phyloP scores from a whole-genome alignment of 2,113 vertebrate species.

The Sorex fumeus region DNA sequence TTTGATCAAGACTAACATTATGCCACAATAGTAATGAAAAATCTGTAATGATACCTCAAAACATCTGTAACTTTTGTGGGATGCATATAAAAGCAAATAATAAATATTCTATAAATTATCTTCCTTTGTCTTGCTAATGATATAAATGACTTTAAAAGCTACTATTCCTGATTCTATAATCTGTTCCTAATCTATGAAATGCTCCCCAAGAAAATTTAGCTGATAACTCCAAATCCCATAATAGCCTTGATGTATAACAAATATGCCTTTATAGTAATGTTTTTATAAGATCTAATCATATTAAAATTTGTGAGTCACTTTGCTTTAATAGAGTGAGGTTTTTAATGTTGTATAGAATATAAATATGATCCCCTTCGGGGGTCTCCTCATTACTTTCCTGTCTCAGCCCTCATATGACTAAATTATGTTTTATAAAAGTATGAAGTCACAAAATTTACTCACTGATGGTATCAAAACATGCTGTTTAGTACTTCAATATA shows the following conservation, averaged over 20 bases:
- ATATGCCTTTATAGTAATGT: constrained; percentile 1
- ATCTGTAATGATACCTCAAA: neutral
- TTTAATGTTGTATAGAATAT: neutral
- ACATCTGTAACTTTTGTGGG: neutral
- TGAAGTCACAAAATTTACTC: constrained; percentile 1
- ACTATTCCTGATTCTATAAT: neutral
- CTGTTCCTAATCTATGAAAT: neutral
- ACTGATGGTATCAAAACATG: neutral
- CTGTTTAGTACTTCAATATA: neutral
- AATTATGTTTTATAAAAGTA: constrained; percentile 51
- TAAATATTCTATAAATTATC: neutral
- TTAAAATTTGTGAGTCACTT: constrained; percentile 36
- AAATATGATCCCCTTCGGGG: constrained; percentile 17
- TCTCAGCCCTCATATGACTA: neutral
- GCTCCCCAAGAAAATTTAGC: constrained; percentile 37
- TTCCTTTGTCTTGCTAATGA: neutral
- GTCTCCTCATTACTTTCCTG: neutral
- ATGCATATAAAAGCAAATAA: constrained; percentile 1
- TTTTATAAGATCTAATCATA: constrained; percentile 15
- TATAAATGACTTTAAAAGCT: neutral
- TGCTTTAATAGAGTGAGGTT: neutral
- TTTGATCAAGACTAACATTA: neutral
- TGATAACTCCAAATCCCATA: neutral
- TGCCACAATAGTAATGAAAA: neutral
- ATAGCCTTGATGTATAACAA: neutral